Conservation (phyloP, 2,113 vertebrate species). For the Aepyceros melampus region DNA sequence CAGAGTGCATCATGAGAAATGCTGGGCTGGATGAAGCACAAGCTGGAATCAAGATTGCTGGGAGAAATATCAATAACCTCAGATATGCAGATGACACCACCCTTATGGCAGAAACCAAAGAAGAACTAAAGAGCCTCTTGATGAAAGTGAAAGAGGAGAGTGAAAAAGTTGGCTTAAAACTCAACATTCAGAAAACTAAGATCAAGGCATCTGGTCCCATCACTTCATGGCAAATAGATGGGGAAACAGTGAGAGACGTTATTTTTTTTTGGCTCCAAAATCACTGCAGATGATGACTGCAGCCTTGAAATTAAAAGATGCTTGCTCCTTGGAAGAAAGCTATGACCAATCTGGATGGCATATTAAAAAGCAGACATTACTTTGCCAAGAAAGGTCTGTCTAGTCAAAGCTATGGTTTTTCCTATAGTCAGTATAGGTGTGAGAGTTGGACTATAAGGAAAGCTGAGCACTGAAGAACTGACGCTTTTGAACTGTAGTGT, state of each 20-base stretch:
- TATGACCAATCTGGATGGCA: neutral
- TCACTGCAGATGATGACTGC: neutral
- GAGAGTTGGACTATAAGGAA: neutral
- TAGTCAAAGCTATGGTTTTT: neutral
- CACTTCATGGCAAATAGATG: neutral
- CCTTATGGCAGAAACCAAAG: accelerated
- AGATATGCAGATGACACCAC: neutral
- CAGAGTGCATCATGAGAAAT: neutral
- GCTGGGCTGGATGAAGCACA: neutral
- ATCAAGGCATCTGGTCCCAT: neutral
- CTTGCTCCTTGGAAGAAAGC: neutral
- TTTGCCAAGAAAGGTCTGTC: neutral
- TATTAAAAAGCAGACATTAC: neutral
- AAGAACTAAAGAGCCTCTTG: neutral
- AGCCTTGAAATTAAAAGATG: neutral
- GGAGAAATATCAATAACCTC: neutral
- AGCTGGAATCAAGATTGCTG: neutral
- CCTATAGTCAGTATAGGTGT: neutral
- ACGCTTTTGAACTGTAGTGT: neutral
- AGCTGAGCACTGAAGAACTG: neutral
- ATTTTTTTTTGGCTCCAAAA: neutral
- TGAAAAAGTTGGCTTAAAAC: neutral
- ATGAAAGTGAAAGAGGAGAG: neutral
- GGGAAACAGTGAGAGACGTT: neutral
- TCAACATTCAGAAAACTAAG: neutral